phyloP scores from a whole-genome alignment of 2,888 invertebrate genomes.

The Oegoconia quadripuncta region DNA sequence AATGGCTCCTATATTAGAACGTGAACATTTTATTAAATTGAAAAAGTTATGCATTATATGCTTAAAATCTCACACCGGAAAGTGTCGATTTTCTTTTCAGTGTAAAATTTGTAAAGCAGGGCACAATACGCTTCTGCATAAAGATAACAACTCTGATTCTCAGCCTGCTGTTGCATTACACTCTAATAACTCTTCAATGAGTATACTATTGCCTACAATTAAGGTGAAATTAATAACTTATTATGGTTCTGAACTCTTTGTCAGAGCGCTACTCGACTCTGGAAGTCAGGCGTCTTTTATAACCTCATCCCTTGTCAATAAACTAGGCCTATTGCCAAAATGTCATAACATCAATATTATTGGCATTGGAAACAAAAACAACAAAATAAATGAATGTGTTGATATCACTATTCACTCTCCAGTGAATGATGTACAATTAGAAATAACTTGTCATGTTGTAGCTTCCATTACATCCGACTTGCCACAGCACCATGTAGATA shows the following conservation, averaged over 20 bases:
- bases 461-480: conserved; percentile 8
- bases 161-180: background rate
- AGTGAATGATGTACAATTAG: conserved; percentile 5
- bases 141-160: background rate
- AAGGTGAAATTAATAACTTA: conserved; percentile 12
- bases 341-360: conserved; percentile 9
- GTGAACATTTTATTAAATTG: conserved; percentile 5
- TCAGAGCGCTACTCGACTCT: conserved; percentile 11
- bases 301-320: conserved; percentile 5
- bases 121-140: conserved; percentile 7
- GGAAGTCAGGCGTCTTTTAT: conserved; percentile 11
- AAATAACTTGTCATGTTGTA: conserved; percentile 12
- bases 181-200: conserved; percentile 2
- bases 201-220: conserved; percentile 15
- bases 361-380: conserved; percentile 12
- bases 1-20: conserved; percentile 6
- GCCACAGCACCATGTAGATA: conserved; percentile 10
- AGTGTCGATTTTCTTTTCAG: conserved; percentile 13
- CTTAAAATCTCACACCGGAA: conserved; percentile 10
- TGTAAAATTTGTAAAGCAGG: conserved; percentile 15
- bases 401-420: conserved; percentile 6
- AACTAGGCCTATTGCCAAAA: conserved; percentile 4
- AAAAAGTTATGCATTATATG: conserved; percentile 14
- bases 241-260: conserved; percentile 11
- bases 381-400: conserved; percentile 13